Conservation (phyloP, 1,140 invertebrate species). For the Drosophila orosa region DNA sequence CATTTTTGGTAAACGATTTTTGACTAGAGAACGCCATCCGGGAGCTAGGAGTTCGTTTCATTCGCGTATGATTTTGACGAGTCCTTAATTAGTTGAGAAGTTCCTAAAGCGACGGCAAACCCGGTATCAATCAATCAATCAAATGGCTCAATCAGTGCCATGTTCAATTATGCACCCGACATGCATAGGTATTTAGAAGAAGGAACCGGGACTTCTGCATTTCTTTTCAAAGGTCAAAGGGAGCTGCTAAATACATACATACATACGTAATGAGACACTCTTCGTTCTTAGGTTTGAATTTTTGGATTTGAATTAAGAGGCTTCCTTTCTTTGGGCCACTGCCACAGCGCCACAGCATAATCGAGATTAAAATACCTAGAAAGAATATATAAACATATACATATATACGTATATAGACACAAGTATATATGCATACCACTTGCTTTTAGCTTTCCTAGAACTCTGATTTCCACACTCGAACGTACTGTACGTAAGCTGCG, state of each 20-base stretch:
- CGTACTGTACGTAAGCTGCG: constrained; percentile 37
- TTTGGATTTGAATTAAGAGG: constrained; percentile 44
- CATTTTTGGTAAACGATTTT: constrained; percentile 40
- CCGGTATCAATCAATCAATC: constrained; percentile 45
- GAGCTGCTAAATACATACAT: constrained; percentile 17
- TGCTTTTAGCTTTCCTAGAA: constrained; percentile 81
- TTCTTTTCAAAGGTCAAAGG: constrained; percentile 43
- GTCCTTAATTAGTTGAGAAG: constrained; percentile 65
- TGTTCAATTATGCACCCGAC: constrained; percentile 28
- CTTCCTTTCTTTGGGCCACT: constrained; percentile 38
- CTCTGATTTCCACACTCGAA: constrained; percentile 69
- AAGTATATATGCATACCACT: constrained; percentile 67
- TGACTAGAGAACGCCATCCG: constrained; percentile 6
- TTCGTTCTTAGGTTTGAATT: constrained; percentile 11
- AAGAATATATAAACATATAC: constrained; percentile 50
- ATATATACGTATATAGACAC: constrained; percentile 56
- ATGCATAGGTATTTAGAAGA: not conserved
- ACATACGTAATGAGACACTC: constrained; percentile 43
- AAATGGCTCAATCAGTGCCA: constrained; percentile 28
- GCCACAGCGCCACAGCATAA: constrained; percentile 60
- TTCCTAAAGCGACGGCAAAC: constrained; percentile 49
- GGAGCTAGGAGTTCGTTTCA: constrained; percentile 23
- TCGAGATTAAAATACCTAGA: constrained; percentile 59
- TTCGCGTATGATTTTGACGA: constrained; percentile 41
- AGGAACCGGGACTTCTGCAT: constrained; percentile 57